Evolutionary conservation across 2,797 vertebrate genomes (phyloP), one percentile per base, ranked within the genome.

Genomic region (Telmatherina bonti): DNA sequence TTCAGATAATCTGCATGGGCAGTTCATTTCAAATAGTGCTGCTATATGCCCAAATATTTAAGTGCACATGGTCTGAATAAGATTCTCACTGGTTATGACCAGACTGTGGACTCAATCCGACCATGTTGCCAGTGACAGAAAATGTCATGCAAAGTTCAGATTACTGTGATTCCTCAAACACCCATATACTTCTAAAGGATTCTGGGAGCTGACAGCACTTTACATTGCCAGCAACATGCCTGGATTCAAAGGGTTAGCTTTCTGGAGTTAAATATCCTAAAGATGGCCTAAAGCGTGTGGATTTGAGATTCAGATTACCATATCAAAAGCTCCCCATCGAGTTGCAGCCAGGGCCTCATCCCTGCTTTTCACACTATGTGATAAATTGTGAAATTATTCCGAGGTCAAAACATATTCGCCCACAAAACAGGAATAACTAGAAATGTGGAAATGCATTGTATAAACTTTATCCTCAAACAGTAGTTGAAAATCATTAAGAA

Each of bases 301-400:
- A 62, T 61, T 49, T 33, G 0, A 55, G 31, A 24, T n/a, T n/a
- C n/a, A 2, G 2, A 22, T 52, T 43, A 29, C 16, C 24, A 4
- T 51, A 29, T 45, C 43, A 45, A 45, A 45, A 45, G 20, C 43
- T 18, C 26, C 16, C 31, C 29, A n/a, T 68, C 4, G 36, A 22
- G 35, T 29, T 58, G 30, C 35, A 72, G 22, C 13, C 9, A 0
- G n/a, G 38, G 54, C 31, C 29, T 45, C 18, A n/a, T 30, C 24
- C 7, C 0, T 36, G 22, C 18, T 62, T 68, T 62, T 63, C 0
- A 18, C 38, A 24, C 45, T 35, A 13, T 38, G 12, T 36, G 36
- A 62, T 52, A 30, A 38, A 68, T 55, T 45, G 6, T 52, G 26
- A 26, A 62, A 13, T 52, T 3, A 20, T 43, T 67, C 49, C 11